Conservation (phyloP, 2,113 vertebrate genomes). For the Hydropotes inermis region DNA sequence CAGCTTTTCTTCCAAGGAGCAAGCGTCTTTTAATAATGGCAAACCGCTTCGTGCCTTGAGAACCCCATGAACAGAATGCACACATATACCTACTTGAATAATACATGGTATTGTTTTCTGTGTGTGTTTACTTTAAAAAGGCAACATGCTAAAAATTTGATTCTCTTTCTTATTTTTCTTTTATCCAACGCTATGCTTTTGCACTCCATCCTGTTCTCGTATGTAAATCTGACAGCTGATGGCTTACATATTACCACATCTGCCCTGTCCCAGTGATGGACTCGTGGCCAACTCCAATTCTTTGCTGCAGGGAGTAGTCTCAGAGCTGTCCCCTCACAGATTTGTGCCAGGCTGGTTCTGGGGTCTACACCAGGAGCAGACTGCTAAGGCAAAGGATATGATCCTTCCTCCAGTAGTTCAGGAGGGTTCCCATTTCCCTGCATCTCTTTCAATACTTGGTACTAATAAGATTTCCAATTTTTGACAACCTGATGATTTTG, state of each 20-base stretch:
- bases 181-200: neutral
- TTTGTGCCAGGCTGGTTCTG: neutral
- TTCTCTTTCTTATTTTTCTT: neutral
- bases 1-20: neutral
- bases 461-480: slow-evolving; percentile 5
- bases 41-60: neutral
- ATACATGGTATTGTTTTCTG: neutral
- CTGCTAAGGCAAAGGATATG: too few relatives aligned
- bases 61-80: neutral
- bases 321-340: fast-evolving
- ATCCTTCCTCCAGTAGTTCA: neutral
- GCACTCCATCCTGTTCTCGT: neutral
- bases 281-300: neutral
- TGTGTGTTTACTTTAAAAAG: neutral
- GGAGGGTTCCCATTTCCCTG: neutral
- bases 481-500: slow-evolving; percentile 6
- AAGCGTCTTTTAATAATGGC: neutral
- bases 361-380: neutral
- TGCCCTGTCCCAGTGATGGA: neutral
- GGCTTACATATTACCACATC: neutral
- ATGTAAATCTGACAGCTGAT: neutral
- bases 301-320: too few relatives aligned
- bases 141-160: neutral
- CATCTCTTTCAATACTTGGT: neutral
- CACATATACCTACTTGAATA: neutral